These are phyloP conservation scores for Troides aeacus DNA, from an alignment of 2,888 invertebrate species.

Conservation along the genomic window DNA sequence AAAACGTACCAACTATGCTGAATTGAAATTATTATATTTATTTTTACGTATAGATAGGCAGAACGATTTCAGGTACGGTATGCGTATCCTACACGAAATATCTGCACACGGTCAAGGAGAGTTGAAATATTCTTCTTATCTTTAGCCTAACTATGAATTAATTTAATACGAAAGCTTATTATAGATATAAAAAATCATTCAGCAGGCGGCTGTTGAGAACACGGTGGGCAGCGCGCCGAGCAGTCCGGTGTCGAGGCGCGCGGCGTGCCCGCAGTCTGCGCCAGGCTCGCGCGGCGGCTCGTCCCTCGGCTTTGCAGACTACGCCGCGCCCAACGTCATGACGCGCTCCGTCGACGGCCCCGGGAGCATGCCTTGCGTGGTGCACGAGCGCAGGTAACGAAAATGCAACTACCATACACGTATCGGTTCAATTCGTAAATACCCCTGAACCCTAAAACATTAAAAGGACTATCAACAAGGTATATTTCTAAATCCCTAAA, in stretches of 20 bases:
- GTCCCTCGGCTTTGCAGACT: slow-evolving; percentile 63
- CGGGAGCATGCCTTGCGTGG: slow-evolving; percentile 69
- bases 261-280: slow-evolving; percentile 48
- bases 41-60: no score
- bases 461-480: no score
- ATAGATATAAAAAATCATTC: neutral
- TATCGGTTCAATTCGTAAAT: neutral
- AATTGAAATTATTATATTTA: no score
- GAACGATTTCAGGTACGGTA: no score
- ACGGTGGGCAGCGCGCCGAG: slow-evolving; percentile 83
- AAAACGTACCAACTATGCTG: no score
- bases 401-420: neutral
- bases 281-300: slow-evolving; percentile 59
- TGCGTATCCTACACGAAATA: no score
- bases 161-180: neutral
- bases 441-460: no score
- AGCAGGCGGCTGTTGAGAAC: slow-evolving; percentile 69
- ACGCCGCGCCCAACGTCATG: slow-evolving; percentile 60
- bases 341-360: slow-evolving; percentile 82
- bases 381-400: slow-evolving; percentile 13
- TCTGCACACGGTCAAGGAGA: no score
- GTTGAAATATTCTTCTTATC: no score
- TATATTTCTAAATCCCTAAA: no score
- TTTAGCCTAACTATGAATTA: no score
- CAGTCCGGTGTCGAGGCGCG: slow-evolving; percentile 62